phyloP scores from a whole-genome alignment of 1,140 invertebrate genomes.

The Maniola jurtina region DNA sequence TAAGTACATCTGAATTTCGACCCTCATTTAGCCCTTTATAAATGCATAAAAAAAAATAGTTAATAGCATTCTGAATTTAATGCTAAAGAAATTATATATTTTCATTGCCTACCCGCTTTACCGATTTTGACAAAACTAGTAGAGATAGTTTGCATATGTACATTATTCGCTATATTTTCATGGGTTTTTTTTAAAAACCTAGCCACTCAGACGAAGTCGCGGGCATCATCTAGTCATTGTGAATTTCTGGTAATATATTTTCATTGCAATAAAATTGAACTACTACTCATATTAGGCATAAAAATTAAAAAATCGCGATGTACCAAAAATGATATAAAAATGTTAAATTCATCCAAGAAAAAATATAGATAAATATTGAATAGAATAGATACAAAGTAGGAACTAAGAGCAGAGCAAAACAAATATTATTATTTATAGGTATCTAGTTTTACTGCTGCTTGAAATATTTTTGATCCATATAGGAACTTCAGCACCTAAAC shows the following conservation, averaged over 20 bases:
- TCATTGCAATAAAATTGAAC: neutral
- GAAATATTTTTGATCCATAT: slow-evolving; percentile 15
- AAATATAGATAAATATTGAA: slow-evolving; percentile 18
- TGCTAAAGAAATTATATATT: neutral
- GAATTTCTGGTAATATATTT: neutral
- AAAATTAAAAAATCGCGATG: neutral
- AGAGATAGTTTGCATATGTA: too few species aligned
- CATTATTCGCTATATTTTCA: too few species aligned
- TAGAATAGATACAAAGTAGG: slow-evolving; percentile 15
- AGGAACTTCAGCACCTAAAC: slow-evolving; percentile 21
- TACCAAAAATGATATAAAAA: slow-evolving; percentile 11
- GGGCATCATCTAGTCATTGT: too few species aligned
- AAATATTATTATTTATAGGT: slow-evolving; percentile 8
- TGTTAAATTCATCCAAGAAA: too few species aligned
- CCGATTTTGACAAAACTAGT: too few species aligned
- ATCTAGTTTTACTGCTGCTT: neutral
- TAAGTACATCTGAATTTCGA: slow-evolving; percentile 30
- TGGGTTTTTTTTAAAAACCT: too few species aligned
- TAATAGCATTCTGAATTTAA: neutral
- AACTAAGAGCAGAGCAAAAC: slow-evolving; percentile 14
- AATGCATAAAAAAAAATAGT: slow-evolving; percentile 8
- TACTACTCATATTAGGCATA: neutral
- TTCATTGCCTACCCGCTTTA: too few species aligned
- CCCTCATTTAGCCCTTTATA: slow-evolving; percentile 29
- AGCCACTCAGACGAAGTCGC: too few species aligned